Evolutionary conservation across 2,113 vertebrate genomes (phyloP).

Genomic region (Bubo bubo): DNA sequence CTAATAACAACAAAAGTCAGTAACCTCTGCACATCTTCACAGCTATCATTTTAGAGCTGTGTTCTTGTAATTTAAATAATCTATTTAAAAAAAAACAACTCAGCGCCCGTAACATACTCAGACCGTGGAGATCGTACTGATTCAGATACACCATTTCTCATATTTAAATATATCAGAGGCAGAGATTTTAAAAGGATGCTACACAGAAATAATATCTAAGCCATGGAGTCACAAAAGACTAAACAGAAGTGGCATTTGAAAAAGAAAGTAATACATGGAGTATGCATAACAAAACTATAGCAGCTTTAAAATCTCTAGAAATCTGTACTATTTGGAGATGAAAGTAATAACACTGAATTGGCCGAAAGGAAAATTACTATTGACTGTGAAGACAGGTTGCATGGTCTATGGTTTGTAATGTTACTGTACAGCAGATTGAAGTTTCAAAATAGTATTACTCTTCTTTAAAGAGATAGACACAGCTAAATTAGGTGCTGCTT

Average conservation of each 20-base stretch:
- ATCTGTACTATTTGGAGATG: slow-evolving; percentile 50
- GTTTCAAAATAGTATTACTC: slow-evolving; percentile 81
- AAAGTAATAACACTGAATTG: slow-evolving; percentile 69
- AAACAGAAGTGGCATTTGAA: slow-evolving; percentile 22
- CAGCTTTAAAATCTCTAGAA: slow-evolving; percentile 44
- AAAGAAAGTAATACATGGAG: slow-evolving; percentile 4
- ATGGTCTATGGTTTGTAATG: slow-evolving; percentile 73
- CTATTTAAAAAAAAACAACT: neutral
- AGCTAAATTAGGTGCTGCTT: slow-evolving; percentile 80
- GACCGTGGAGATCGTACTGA: neutral
- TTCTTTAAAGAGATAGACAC: slow-evolving; percentile 83
- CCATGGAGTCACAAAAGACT: neutral
- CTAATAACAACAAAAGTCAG: neutral
- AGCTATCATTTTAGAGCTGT: neutral
- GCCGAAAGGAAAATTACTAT: slow-evolving; percentile 73
- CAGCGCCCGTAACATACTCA: neutral
- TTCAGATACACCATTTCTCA: neutral
- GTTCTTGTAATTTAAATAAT: neutral
- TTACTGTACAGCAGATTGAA: slow-evolving; percentile 78
- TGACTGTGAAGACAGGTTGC: slow-evolving; percentile 71
- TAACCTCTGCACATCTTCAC: neutral
- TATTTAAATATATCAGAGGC: neutral
- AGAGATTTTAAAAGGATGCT: slow-evolving; percentile 28
- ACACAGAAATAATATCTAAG: neutral
- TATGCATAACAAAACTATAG: slow-evolving; percentile 45